phyloP scores from a whole-genome alignment of 2,888 invertebrate species.

The Timema podura region DNA sequence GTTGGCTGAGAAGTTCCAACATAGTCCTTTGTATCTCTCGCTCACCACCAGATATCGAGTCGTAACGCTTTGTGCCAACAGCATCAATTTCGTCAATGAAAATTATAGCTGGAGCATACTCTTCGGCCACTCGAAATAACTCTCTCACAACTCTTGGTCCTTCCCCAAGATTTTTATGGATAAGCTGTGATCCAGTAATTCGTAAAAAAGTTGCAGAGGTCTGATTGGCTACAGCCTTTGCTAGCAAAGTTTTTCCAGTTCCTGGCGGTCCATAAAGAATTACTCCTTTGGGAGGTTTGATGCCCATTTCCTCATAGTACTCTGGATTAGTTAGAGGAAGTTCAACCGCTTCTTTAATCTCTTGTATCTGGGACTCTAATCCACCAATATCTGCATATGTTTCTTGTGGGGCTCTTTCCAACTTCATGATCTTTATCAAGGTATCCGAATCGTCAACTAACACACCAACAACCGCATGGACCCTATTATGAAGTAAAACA shows the following conservation, averaged over 20 bases:
- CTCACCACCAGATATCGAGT: constrained; percentile 99
- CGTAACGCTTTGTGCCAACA: constrained; percentile 91
- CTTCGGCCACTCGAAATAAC: constrained; percentile 97
- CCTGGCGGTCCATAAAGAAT: constrained; percentile 98
- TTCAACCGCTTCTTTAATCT: constrained; percentile 98
- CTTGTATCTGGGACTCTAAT: constrained; percentile 94
- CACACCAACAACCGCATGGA: constrained; percentile 98
- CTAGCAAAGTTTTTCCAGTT: constrained; percentile 95
- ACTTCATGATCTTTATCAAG: constrained; percentile 99
- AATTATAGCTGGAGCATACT: constrained; percentile 98
- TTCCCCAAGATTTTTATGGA: constrained; percentile 98
- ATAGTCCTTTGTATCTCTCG: constrained; percentile 99
- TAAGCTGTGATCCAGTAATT: constrained; percentile 98
- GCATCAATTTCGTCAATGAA: constrained; percentile 99
- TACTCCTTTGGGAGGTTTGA: constrained; percentile 98
- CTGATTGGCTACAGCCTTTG: constrained; percentile 99
- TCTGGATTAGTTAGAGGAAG: constrained; percentile 98
- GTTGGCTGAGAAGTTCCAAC: constrained; percentile 96
- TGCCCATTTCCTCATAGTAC: constrained; percentile 99
- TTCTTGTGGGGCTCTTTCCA: constrained; percentile 99
- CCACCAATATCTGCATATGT: constrained; percentile 98
- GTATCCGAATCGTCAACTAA: constrained; percentile 98
- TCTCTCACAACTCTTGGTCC: constrained; percentile 98
- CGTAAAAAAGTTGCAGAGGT: constrained; percentile 98
- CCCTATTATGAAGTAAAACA: constrained; percentile 96